Evolutionary conservation across 2,888 invertebrate species (phyloP), one percentile per base, ranked within the genome.

Genomic region (Brachyptera putata): DNA sequence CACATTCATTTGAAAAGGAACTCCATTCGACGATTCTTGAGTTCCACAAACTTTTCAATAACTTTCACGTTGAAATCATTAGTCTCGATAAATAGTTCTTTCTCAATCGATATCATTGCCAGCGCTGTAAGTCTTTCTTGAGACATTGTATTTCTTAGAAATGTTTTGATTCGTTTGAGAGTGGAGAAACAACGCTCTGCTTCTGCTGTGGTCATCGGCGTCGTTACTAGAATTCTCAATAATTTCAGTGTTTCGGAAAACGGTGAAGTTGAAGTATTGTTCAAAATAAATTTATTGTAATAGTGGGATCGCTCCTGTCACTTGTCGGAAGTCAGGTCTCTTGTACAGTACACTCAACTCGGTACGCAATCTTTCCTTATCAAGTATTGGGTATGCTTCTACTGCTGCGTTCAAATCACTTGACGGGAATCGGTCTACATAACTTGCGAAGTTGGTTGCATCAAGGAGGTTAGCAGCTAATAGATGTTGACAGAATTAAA

Each of bases 131-230:
- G 60, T 49, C 68, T 58, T 7, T 30, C 34, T 30, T 30, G 34
- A 5, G 34, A 30, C 34, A 30, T 30, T 5, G 34, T 30, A 34
- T 30, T 30, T n/a, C n/a, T n/a, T 30, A 30, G 11, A 11, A 30
- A 30, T 5, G 34, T 30, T 34, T 30, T 30, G 11, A 30, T 30
- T 30, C 34, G 34, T 30, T 30, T 30, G 34, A 30, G 34, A 5
- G 64, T 61, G 14, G 68, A 67, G 57, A 68, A 67, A 58, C 62
- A 64, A 30, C 66, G 60, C 63, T 68, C 69, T 3, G 61, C 61
- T 62, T 70, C 69, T 30, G 67, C 36, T 36, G 68, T 65, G 30
- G 65, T 60, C 68, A 70, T 69, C 3, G 70, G 70, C 11, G 63
- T 68, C 37, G 70, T 69, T 36, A 65, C 49, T n/a, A 69, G 22